A percentile compares a stretch with the other conserved stretches of the same genome.
Evolutionary conservation across 2,888 invertebrate species (phyloP).

Genomic region (Dexiosoma caninum): DNA sequence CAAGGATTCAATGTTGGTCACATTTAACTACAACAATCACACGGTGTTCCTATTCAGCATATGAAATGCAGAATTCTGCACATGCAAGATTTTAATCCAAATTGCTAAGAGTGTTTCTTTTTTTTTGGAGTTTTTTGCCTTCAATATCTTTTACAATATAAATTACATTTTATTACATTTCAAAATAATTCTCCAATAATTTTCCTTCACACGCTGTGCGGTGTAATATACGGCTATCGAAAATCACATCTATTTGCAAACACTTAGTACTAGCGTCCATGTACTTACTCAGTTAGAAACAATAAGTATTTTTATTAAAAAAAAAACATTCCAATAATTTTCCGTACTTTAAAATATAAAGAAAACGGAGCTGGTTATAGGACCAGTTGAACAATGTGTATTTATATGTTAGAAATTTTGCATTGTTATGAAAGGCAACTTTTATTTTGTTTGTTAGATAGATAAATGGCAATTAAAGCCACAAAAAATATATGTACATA

Average conservation of each 20-base stretch:
- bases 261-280: background rate
- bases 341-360: background rate
- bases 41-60: background rate
- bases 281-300: background rate
- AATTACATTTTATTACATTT: conserved; percentile 61
- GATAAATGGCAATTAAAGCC: background rate
- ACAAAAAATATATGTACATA: background rate
- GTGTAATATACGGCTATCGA: background rate
- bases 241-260: background rate
- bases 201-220: background rate
- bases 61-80: background rate
- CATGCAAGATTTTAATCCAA: background rate
- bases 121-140: conserved; percentile 7
- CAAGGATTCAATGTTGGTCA: conserved; percentile 1
- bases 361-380: background rate
- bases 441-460: background rate
- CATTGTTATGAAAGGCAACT: background rate
- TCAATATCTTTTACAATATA: conserved; percentile 56
- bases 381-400: background rate
- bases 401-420: conserved; percentile 9
- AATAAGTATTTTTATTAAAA: background rate
- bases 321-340: background rate
- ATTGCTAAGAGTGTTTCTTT: background rate
- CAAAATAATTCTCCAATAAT: conserved; percentile 49
- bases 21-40: background rate